A percentile compares a stretch with the other conserved stretches of the same genome.
These are phyloP conservation scores for Epiblema foenella DNA, from an alignment of 2,888 invertebrate genomes.

Conservation along the genomic window DNA sequence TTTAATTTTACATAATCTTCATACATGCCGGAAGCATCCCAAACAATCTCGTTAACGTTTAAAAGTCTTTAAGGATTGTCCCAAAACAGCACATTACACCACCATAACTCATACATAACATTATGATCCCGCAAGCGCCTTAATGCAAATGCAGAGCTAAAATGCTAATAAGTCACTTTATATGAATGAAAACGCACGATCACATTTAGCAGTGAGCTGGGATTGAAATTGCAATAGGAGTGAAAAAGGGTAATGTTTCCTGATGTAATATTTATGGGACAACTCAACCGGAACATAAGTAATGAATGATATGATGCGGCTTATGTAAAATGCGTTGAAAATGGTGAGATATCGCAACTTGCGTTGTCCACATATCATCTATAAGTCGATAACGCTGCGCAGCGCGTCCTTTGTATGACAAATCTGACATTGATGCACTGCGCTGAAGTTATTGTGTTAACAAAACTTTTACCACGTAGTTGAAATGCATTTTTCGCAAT, in stretches of 20 bases:
- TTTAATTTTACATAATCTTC: neutral
- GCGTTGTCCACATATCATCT: no score
- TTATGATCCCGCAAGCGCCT: conserved; percentile 33
- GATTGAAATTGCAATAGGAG: conserved; percentile 23
- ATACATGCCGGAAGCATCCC: neutral
- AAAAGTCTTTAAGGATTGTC: conserved; percentile 12
- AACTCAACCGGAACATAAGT: conserved; percentile 8
- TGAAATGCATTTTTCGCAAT: conserved; percentile 6
- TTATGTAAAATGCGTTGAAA: neutral
- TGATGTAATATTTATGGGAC: conserved; percentile 25
- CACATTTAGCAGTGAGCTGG: conserved; percentile 22
- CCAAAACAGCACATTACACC: conserved; percentile 15
- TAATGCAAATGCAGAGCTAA: conserved; percentile 37
- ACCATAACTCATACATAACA: conserved; percentile 20
- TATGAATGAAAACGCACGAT: conserved; percentile 41
- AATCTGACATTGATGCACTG: neutral
- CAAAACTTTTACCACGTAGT: neutral
- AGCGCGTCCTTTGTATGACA: no score
- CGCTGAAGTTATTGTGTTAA: neutral
- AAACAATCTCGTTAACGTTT: conserved; percentile 8
- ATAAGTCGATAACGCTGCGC: no score
- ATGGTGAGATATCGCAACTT: neutral
- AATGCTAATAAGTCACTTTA: conserved; percentile 43
- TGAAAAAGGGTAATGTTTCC: conserved; percentile 10
- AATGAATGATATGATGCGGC: conserved; percentile 3